These are phyloP conservation scores for Galbula dea DNA, from an alignment of 2,113 vertebrate genomes.

Conservation along the genomic window DNA sequence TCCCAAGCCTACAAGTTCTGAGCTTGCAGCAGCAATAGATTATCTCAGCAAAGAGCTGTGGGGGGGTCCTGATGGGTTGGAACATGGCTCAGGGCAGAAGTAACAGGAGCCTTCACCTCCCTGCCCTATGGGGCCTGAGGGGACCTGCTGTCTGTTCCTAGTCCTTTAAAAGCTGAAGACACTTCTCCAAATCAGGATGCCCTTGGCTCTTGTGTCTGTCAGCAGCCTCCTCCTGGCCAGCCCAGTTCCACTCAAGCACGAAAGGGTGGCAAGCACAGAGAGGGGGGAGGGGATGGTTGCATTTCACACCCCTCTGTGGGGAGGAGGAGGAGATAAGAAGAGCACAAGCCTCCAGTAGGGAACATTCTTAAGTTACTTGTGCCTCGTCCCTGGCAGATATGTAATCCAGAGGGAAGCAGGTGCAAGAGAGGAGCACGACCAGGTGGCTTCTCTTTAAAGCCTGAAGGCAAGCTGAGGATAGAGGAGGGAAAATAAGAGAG, in stretches of 20 bases:
- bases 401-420: slow-evolving; percentile 41
- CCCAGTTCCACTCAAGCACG: neutral
- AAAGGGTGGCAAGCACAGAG: neutral
- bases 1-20: neutral
- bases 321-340: slow-evolving; percentile 18
- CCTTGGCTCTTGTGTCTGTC: slow-evolving; percentile 50
- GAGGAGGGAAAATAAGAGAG: slow-evolving; percentile 2
- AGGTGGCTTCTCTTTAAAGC: slow-evolving; percentile 48
- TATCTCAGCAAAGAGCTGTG: neutral
- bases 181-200: slow-evolving; percentile 29
- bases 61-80: neutral
- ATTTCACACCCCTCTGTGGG: slow-evolving; percentile 36
- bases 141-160: neutral
- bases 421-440: slow-evolving; percentile 9
- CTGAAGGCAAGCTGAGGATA: neutral
- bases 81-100: neutral
- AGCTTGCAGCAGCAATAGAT: neutral
- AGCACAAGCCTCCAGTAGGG: slow-evolving; percentile 31
- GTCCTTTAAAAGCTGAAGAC: slow-evolving; percentile 46
- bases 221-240: slow-evolving; percentile 27
- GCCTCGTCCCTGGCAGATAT: neutral
- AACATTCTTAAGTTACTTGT: slow-evolving; percentile 54
- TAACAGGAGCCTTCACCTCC: neutral
- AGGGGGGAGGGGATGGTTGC: slow-evolving; percentile 21
- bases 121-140: neutral